These are phyloP conservation scores for Magallana ariakensis DNA, from an alignment of 1,140 invertebrate species.

Conservation along the genomic window DNA sequence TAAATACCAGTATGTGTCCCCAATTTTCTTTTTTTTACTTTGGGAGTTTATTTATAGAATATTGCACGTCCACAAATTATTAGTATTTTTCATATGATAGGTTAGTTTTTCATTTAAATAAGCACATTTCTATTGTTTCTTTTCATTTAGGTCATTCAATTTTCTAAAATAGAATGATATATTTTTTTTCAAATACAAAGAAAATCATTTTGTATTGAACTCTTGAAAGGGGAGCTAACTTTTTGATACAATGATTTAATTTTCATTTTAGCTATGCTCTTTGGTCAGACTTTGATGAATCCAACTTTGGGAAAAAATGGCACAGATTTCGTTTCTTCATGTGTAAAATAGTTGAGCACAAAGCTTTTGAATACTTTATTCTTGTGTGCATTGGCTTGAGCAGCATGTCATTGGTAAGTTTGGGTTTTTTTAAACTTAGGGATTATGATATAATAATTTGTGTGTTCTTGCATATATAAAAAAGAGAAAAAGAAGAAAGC, in stretches of 20 bases:
- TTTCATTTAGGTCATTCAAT: too few relatives aligned
- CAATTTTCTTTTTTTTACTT: too few relatives aligned
- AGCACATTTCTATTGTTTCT: too few relatives aligned
- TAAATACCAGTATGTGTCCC: too few relatives aligned
- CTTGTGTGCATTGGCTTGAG: conserved; percentile 98
- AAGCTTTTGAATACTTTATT: conserved; percentile 98
- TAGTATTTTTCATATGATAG: too few relatives aligned
- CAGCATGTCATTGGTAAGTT: conserved; percentile 95
- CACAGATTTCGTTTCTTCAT: conserved; percentile 92
- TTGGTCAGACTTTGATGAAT: conserved; percentile 59
- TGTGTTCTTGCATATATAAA: background rate
- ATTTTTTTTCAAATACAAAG: too few relatives aligned
- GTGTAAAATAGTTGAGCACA: conserved; percentile 97
- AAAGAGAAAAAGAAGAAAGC: background rate
- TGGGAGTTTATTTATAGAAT: too few relatives aligned
- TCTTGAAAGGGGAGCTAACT: background rate
- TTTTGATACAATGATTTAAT: background rate
- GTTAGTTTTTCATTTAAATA: too few relatives aligned
- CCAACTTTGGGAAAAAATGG: conserved; percentile 80
- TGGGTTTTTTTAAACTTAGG: background rate
- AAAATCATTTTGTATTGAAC: too few relatives aligned
- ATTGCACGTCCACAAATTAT: too few relatives aligned
- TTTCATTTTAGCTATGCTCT: conserved; percentile 46
- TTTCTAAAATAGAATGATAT: too few relatives aligned
- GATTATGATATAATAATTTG: too few relatives aligned